Evolutionary conservation across 2,113 vertebrate species (phyloP).

Genomic region (Isurus oxyrinchus): DNA sequence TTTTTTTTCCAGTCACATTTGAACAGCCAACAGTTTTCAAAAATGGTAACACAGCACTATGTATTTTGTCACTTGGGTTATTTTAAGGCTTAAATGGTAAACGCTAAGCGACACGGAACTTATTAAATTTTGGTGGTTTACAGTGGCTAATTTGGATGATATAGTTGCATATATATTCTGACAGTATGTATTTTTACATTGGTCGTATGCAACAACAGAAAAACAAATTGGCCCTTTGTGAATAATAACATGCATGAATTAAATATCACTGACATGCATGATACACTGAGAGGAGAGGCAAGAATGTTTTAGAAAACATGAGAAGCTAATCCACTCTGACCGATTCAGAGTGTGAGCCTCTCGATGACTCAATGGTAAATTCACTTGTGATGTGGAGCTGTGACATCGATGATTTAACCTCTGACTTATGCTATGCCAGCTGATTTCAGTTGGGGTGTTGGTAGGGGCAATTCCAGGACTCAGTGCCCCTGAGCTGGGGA

Average conservation of each 20-base stretch:
- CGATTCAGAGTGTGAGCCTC: neutral
- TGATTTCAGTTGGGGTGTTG: neutral
- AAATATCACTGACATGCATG: neutral
- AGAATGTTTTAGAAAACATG: neutral
- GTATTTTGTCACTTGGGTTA: neutral
- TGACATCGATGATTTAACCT: no score
- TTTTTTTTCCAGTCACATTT: neutral
- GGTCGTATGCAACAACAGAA: neutral
- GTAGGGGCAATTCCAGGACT: neutral
- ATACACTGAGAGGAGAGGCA: neutral
- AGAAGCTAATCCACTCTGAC: neutral
- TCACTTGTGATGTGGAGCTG: neutral
- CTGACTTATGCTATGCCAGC: no score
- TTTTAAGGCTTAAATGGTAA: neutral
- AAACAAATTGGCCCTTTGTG: neutral
- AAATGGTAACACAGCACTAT: neutral
- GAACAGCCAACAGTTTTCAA: neutral
- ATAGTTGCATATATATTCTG: neutral
- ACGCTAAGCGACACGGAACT: no score
- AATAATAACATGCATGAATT: neutral
- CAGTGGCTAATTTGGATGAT: neutral
- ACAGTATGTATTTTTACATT: neutral
- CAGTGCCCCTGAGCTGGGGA: neutral
- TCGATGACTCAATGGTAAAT: neutral
- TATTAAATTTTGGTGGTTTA: neutral